phyloP scores from a whole-genome alignment of 2,113 vertebrate genomes.

The Ochotona princeps region DNA sequence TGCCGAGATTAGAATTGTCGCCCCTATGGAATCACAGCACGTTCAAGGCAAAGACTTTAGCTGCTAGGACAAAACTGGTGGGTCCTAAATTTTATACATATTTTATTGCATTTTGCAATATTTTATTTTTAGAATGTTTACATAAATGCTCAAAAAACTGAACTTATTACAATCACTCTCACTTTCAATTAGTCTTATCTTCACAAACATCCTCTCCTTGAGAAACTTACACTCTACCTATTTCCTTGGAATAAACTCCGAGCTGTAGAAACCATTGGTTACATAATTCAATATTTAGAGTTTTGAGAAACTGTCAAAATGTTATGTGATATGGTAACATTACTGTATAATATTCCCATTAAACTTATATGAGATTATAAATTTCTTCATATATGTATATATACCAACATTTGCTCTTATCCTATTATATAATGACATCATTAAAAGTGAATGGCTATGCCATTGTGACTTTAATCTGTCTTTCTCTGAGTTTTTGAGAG shows the following conservation, averaged over 20 bases:
- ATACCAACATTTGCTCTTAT: not conserved
- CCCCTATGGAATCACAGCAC: too few species aligned
- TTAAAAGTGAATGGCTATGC: not conserved
- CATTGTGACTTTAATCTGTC: not conserved
- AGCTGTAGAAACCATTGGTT: not conserved
- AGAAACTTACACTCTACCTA: not conserved
- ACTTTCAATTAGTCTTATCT: too few species aligned
- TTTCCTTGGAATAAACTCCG: not conserved
- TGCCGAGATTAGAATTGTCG: too few species aligned
- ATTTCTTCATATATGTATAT: not conserved
- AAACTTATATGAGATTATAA: not conserved
- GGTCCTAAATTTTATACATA: too few species aligned
- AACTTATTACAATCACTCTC: not conserved
- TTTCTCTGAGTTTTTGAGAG: not conserved
- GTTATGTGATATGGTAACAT: not conserved
- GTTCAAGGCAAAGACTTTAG: too few species aligned
- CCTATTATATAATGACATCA: not conserved
- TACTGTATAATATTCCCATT: not conserved
- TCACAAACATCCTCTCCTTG: not conserved
- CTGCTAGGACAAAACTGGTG: too few species aligned
- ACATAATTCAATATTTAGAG: not conserved
- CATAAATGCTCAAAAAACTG: not conserved
- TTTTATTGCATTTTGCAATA: too few species aligned
- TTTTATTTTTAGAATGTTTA: not conserved
- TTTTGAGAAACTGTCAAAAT: not conserved